A percentile compares a stretch with the other conserved stretches of the same genome.
Evolutionary conservation across 2,113 vertebrate species (phyloP).

Genomic region (Boleophthalmus pectinirostris): DNA sequence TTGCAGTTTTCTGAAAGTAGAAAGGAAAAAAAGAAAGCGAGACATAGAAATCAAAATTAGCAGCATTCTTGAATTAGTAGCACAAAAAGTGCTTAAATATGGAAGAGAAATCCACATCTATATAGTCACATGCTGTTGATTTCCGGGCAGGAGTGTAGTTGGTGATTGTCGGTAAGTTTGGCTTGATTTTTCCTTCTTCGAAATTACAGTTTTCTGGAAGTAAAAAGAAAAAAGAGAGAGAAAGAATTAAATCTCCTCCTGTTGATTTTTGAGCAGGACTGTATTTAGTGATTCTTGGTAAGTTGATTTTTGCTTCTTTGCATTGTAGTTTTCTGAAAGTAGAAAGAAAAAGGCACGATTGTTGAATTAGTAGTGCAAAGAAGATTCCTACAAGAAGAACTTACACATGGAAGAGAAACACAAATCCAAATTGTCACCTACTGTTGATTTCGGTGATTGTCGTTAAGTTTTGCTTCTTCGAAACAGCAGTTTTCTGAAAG

Average conservation of each 20-base stretch:
- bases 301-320: conserved; percentile 38
- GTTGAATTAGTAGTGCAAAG: not conserved
- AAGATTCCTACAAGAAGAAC: not conserved
- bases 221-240: not conserved
- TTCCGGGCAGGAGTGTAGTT: conserved; percentile 79
- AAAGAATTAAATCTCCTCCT: conserved; percentile 47
- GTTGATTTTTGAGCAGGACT: too few species aligned
- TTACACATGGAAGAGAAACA: conserved; percentile 75
- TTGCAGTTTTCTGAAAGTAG: not conserved
- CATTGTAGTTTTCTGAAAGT: not conserved
- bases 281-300: conserved; percentile 68
- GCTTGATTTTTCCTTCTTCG: conserved; percentile 31
- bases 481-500: not conserved
- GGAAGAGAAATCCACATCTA: conserved; percentile 79
- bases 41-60: too few species aligned
- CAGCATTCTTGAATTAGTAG: too few species aligned
- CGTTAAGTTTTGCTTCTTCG: conserved; percentile 70
- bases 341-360: conserved; percentile 5
- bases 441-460: conserved; percentile 75
- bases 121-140: conserved; percentile 75
- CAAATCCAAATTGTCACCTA: conserved; percentile 78
- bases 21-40: not conserved
- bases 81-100: conserved; percentile 44
- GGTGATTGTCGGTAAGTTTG: conserved; percentile 64
- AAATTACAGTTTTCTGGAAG: not conserved